Conservation (phyloP, 2,113 vertebrate genomes). For the Zapus hudsonius region DNA sequence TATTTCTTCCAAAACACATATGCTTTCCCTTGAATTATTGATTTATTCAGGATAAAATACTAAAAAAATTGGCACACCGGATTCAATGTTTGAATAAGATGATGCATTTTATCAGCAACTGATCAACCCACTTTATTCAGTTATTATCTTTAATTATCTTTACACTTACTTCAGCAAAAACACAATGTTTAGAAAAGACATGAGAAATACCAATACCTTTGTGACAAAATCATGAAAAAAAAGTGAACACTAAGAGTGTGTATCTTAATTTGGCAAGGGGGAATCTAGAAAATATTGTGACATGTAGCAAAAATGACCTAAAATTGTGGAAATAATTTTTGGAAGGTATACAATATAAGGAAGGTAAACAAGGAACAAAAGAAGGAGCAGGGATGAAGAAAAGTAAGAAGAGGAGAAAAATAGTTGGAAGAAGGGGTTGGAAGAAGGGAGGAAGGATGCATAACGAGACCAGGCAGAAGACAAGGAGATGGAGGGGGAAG, state of each 20-base stretch:
- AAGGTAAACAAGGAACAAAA: not conserved
- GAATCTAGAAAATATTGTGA: not conserved
- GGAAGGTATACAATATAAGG: not conserved
- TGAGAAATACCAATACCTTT: not conserved
- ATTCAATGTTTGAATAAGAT: not conserved
- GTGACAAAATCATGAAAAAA: not conserved
- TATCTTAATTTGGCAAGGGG: not conserved
- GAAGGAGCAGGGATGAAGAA: too few relatives aligned
- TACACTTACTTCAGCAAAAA: not conserved
- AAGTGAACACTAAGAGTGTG: not conserved
- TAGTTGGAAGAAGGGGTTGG: too few relatives aligned
- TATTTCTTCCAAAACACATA: not conserved
- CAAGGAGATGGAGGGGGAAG: not conserved
- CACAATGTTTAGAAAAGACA: not conserved
- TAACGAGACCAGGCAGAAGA: too few relatives aligned
- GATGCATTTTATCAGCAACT: conserved; percentile 32
- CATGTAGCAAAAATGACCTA: not conserved
- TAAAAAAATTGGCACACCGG: not conserved
- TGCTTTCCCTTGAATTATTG: not conserved
- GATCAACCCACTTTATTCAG: not conserved
- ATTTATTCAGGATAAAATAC: not conserved
- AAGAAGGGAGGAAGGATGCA: too few relatives aligned
- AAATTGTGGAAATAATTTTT: conserved; percentile 1
- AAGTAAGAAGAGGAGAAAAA: too few relatives aligned
- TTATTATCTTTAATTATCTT: not conserved